Evolutionary conservation across 2,888 invertebrate species (phyloP), one percentile per base, ranked within the genome.

Genomic region (Disparrhopalites patrizii): DNA sequence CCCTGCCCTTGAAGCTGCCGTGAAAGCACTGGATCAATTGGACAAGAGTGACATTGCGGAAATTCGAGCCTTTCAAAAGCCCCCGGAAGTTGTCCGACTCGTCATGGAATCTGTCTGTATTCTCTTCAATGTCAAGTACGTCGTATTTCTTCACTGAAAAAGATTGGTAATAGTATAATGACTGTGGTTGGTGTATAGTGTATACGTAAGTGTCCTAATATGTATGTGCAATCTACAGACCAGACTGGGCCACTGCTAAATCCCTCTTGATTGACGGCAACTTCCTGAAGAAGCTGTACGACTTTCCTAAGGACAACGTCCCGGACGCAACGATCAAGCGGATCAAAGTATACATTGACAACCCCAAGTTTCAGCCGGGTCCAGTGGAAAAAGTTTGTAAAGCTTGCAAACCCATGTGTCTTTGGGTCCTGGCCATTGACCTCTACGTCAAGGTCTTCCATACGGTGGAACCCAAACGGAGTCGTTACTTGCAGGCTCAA

Each of bases 91-190:
- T 8, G 93, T 95, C 5, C 86, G 87, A 69, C 91, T 90, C 73
- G 93, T 93, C 2, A 91, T 95, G 92, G 94, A 95, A 79, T 88
- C 93, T 8, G 89, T 95, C 13, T 92, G 92, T 79, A 85, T 93
- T 68, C 82, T 95, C 0, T 79, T 94, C 8, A 88, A 87, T 2
- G 84, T 85, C 66, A 93, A 93, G 92, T 91, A 79, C 20, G n/a
- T 43, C n/a, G 20, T 10, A 36, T 36, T 36, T 36, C 7, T n/a
- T n/a, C n/a, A n/a, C n/a, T n/a, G n/a, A n/a, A n/a, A n/a, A n/a
- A n/a, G n/a, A n/a, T n/a, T n/a, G n/a, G n/a, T n/a, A n/a, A n/a
- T n/a, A n/a, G n/a, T n/a, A n/a, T n/a, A n/a, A n/a, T n/a, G n/a
- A n/a, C n/a, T n/a, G n/a, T n/a, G n/a, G n/a, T n/a, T n/a, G n/a